These are phyloP conservation scores for Amphibalanus amphitrite DNA, from an alignment of 1,140 invertebrate species.

Conservation along the genomic window DNA sequence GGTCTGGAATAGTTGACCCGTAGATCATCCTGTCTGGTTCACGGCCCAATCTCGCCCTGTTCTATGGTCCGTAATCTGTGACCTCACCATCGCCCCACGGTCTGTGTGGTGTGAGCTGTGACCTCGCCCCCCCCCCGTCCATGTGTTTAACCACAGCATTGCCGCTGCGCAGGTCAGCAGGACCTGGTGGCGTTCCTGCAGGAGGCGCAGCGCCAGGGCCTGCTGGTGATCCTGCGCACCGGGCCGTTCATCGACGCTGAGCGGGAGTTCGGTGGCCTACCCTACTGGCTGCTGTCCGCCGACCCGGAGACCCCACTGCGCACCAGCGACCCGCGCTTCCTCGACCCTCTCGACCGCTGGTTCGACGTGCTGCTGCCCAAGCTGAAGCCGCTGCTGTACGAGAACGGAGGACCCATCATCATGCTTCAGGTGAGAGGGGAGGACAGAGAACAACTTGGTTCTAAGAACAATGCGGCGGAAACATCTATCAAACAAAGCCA, in stretches of 20 bases:
- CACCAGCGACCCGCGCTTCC: constrained; percentile 33
- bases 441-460: constrained; percentile 2
- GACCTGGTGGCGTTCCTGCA: constrained; percentile 61
- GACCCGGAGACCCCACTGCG: constrained; percentile 46
- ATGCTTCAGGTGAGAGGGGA: constrained; percentile 48
- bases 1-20: no score
- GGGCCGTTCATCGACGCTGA: constrained; percentile 90
- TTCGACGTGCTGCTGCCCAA: constrained; percentile 36
- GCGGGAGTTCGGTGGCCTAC: constrained; percentile 63
- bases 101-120: no score
- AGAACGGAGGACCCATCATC: constrained; percentile 61
- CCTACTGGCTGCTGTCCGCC: constrained; percentile 55
- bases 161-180: constrained; percentile 46
- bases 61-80: no score
- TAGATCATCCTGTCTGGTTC: no score
- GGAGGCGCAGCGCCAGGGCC: constrained; percentile 55
- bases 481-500: no score
- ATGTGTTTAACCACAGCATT: no score
- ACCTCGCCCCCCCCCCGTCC: no score
- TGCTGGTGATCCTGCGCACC: constrained; percentile 66
- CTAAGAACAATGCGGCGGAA: no score
- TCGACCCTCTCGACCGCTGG: constrained; percentile 42
- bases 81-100: no score
- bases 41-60: no score
- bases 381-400: constrained; percentile 40